Base-by-base conservation (phyloP, 2,797 vertebrate species). In the Euthynnus affinis region DNA sequence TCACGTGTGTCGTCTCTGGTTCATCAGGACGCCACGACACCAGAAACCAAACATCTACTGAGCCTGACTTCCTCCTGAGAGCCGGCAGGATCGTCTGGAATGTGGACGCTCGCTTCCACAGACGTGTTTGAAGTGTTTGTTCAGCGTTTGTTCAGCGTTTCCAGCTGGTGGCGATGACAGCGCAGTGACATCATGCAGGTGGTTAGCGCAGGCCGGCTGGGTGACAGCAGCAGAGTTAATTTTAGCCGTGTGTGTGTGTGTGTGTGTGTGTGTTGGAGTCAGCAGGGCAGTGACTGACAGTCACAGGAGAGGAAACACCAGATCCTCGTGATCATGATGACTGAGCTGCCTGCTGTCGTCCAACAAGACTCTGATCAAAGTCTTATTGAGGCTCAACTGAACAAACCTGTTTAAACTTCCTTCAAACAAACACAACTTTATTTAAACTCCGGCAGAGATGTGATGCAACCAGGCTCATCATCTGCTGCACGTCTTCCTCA, bases 231-330 rank as follows among this genome's bases (percentile, higher is more conserved):
- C 29, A 17, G 22, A 27, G 71, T 37, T 87, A 85, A 77, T 48
- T 81, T 78, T 87, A 89, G 74, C 62, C 0, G 1, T 0, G 18
- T 1, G 53, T 22, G 61, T 17, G 27, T 29, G 27, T 29, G 27
- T 27, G 27, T 27, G 27, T 0, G 1, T 0, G 18, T 1, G 53
- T 22, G 61, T 17, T 12, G 14, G 42, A 51, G 71, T 83, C 83
- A 83, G 72, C 73, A 23, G 77, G 32, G 34, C 17, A 1, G 40
- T 88, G 88, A 88, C 88, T 76, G 81, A 70, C 52, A 81, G 83
- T 89, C 88, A 89, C 81, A 71, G 81, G 82, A 76, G 72, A 83
- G 87, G 81, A 87, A 86, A 68, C 65, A 34, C 15, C 81, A 70
- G 53, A 22, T 0, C 9, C 82, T 81, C 71, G 67, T 81, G 86